Base-by-base conservation (phyloP, 2,888 invertebrate genomes). In the Folsomia manolachei region DNA sequence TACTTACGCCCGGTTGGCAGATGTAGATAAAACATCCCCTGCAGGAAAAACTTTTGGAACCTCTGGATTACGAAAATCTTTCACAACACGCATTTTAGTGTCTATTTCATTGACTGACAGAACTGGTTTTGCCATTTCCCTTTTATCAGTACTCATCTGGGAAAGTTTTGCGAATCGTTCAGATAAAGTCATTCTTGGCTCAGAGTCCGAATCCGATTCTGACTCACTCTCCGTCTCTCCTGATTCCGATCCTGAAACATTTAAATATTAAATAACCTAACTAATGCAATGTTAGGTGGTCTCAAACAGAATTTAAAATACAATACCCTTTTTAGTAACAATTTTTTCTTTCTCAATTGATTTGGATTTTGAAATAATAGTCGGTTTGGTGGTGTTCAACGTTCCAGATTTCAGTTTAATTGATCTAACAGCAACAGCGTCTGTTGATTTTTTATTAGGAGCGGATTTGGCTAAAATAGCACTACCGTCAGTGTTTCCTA, bases 141-240 rank as follows among this genome's bases (percentile, higher is more conserved):
- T 88, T 14, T 94, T 87, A 84, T 93, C 93, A 1, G 91, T 90
- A 19, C 69, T 71, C 67, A 63, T 71, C 82, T 94, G 94, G 24
- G 94, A 94, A 89, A 94, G 93, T 86, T 94, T 94, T 76, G 94
- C 94, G 84, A 94, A 94, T 24, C 87, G 87, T 84, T 94, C 94
- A 0, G 93, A 94, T 18, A 94, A 86, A 0, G 93, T 93, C 82
- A 94, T 85, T 73, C 89, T 88, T 80, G 82, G 84, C 24, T 89
- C 89, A 7, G 89, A 88, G 62, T 82, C 82, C 7, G 79, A 87
- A 83, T 75, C 84, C 1, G 87, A 86, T n/a, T 78, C 79, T 77
- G 87, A 88, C 18, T 77, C 79, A 74, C 87, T 87, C 11, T 87
- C 87, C 1, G 89, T 88, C 51, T 74, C 75, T 9, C 72, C 75